Percentiles rank a stretch among this genome's conserved stretches.
Conservation (phyloP, 2,797 vertebrate species). For the Pogoniulus pusillus region DNA sequence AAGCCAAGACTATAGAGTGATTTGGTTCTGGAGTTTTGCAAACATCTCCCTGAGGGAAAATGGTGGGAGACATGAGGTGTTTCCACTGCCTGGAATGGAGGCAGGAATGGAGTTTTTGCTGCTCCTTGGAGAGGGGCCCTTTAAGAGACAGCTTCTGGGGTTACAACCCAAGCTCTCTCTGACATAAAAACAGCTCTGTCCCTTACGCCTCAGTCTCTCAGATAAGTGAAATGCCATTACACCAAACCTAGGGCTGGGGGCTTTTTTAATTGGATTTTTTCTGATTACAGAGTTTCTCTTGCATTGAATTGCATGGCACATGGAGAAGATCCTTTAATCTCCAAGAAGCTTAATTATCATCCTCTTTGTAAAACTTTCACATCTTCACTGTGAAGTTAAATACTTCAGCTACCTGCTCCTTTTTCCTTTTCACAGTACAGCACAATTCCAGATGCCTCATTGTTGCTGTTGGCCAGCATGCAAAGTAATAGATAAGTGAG, state of each 20-base stretch:
- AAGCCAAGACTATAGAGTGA: not conserved
- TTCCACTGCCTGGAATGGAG: not conserved
- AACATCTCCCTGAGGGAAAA: not conserved
- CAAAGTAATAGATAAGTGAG: not conserved
- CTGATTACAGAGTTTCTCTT: not conserved
- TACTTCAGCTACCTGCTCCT: not conserved
- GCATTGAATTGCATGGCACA: not conserved
- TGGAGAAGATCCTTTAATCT: conserved; percentile 19
- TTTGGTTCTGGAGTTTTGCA: not conserved
- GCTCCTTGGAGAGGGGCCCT: not conserved
- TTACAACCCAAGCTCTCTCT: not conserved
- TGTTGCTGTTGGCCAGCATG: not conserved
- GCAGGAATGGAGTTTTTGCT: not conserved
- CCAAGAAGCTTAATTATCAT: conserved; percentile 47
- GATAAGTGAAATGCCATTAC: not conserved
- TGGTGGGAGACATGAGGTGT: not conserved
- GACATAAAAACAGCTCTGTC: not conserved
- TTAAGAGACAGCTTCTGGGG: not conserved
- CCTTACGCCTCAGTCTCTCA: not conserved
- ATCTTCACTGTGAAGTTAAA: conserved; percentile 17
- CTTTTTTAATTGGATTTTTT: conserved; percentile 35
- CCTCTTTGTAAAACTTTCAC: conserved; percentile 14
- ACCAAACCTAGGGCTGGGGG: not conserved
- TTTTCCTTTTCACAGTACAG: not conserved
- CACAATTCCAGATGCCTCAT: not conserved